Percentiles rank a stretch among this genome's conserved stretches.
Evolutionary conservation across 2,113 vertebrate genomes (phyloP).

Genomic region (Panthera uncia): DNA sequence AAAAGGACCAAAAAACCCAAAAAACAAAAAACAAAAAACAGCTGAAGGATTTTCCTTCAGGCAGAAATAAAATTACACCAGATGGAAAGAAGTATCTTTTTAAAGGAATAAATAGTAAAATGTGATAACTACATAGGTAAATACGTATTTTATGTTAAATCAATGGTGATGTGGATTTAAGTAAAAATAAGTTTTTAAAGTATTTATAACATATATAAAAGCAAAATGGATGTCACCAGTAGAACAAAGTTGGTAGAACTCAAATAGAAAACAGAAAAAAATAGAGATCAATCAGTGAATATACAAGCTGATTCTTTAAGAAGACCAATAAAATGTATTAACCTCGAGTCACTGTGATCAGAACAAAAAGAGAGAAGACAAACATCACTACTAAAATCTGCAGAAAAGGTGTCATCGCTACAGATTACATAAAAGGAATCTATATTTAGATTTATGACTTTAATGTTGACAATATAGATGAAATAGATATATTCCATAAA

Average conservation of each 20-base stretch:
- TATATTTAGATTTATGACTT: not conserved
- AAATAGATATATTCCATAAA: not conserved
- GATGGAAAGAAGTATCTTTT: not conserved
- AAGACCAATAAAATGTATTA: not conserved
- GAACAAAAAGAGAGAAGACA: not conserved
- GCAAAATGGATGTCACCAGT: too few relatives aligned
- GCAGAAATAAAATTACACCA: not conserved
- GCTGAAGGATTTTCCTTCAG: not conserved
- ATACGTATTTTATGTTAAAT: not conserved
- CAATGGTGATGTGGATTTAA: not conserved
- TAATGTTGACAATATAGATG: not conserved
- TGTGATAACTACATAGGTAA: not conserved
- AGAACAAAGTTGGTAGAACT: not conserved
- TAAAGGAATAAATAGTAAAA: not conserved
- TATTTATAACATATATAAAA: not conserved
- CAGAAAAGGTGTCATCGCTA: not conserved
- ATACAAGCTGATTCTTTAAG: not conserved
- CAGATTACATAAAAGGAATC: not conserved
- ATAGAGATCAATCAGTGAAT: not conserved
- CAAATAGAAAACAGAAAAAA: not conserved
- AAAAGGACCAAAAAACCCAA: not conserved
- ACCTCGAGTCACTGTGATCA: not conserved
- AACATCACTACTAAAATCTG: not conserved
- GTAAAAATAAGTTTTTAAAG: not conserved
- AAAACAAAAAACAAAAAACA: too few relatives aligned